These are phyloP conservation scores for Rhabdomys pumilio DNA, from an alignment of 2,797 vertebrate genomes.

Conservation along the genomic window DNA sequence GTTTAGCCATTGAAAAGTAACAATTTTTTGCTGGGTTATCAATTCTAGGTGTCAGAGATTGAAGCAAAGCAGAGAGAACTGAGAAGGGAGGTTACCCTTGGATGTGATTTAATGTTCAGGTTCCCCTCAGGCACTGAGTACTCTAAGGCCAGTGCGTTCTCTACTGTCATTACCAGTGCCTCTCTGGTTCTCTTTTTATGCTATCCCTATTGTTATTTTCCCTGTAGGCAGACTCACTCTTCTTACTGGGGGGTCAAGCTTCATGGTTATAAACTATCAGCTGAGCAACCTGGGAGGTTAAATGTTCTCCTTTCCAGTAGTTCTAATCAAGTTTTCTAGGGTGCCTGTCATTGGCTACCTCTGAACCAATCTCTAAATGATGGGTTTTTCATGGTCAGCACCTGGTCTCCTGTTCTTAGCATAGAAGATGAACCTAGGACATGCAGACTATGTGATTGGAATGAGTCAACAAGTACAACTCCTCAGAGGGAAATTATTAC, in stretches of 20 bases:
- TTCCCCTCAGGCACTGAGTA: not conserved
- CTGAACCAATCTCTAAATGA: not conserved
- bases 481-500: not conserved
- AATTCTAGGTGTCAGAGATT: slow-evolving; percentile 44
- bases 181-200: not conserved
- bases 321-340: not conserved
- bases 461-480: not conserved
- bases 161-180: not conserved
- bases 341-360: not conserved
- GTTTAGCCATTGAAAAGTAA: slow-evolving; percentile 46
- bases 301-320: not conserved
- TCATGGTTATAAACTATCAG: not conserved
- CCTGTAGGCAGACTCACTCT: not conserved
- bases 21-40: not conserved
- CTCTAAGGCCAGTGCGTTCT: not conserved
- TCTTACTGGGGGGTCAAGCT: not conserved
- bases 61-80: not conserved
- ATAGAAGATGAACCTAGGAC: not conserved
- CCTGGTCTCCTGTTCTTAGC: not conserved
- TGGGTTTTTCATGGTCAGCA: not conserved
- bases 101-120: not conserved
- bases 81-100: not conserved
- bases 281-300: not conserved
- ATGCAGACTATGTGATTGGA: not conserved
- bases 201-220: not conserved